phyloP scores from a whole-genome alignment of 2,113 vertebrate genomes.

The Platichthys stellatus region DNA sequence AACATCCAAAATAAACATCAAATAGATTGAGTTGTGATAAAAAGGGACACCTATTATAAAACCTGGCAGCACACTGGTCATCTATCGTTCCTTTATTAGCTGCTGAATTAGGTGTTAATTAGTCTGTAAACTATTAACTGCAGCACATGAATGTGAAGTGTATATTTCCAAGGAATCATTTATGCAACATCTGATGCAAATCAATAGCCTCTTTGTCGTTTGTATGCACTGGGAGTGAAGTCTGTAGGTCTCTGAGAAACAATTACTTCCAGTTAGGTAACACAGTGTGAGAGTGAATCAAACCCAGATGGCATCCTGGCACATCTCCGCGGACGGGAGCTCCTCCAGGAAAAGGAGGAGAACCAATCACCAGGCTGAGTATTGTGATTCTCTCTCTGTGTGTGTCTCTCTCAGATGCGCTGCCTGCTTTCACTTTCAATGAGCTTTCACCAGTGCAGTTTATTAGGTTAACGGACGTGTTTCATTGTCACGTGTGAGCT shows the following conservation, averaged over 20 bases:
- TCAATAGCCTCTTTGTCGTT: neutral
- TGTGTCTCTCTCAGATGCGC: conserved; percentile 18
- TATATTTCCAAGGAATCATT: neutral
- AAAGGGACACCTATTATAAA: neutral
- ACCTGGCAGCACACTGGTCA: neutral
- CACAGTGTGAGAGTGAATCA: conserved; percentile 62
- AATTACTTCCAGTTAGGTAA: conserved; percentile 65
- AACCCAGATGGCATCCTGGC: conserved; percentile 75
- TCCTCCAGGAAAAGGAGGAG: conserved; percentile 58
- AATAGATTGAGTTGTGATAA: neutral
- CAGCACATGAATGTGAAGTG: neutral
- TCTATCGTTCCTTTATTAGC: conserved; percentile 1
- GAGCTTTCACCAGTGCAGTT: neutral
- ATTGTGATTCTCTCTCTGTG: conserved; percentile 27
- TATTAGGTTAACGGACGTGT: conserved; percentile 17
- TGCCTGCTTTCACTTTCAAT: conserved; percentile 16
- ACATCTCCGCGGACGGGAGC: conserved; percentile 24
- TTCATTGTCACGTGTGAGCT: neutral
- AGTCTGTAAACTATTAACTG: neutral
- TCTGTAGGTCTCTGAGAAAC: conserved; percentile 35
- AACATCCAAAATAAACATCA: neutral
- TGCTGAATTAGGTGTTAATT: conserved; percentile 27
- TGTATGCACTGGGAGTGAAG: conserved; percentile 8
- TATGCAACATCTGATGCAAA: conserved; percentile 25
- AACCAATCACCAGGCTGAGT: conserved; percentile 41